phyloP scores from a whole-genome alignment of 2,797 vertebrate species.

The Sorex maritimensis region DNA sequence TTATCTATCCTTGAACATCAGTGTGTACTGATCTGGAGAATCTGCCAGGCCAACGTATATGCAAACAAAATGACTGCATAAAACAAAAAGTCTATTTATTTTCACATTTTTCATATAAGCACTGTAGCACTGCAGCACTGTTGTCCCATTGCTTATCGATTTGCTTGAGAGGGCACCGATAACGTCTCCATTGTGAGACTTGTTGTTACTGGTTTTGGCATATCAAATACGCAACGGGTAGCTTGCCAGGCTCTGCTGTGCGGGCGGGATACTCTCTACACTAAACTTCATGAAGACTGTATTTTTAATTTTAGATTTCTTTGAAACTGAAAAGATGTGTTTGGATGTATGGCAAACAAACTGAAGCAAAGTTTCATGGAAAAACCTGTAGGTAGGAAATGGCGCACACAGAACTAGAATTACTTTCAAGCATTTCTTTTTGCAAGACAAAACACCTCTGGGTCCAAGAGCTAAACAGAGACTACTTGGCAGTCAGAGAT shows the following conservation, averaged over 20 bases:
- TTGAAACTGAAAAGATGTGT: conserved; percentile 48
- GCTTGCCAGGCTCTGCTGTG: too few relatives aligned
- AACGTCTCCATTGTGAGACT: too few relatives aligned
- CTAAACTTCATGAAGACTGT: conserved; percentile 40
- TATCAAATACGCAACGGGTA: too few relatives aligned
- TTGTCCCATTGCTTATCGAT: too few relatives aligned
- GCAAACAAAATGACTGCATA: not conserved
- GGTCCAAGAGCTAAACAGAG: conserved; percentile 1
- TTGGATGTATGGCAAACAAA: not conserved
- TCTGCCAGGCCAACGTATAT: conserved; percentile 32
- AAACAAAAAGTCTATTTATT: conserved; percentile 30
- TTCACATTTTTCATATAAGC: conserved; percentile 23
- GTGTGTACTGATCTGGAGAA: not conserved
- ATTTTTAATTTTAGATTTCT: conserved; percentile 46
- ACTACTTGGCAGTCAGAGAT: not conserved
- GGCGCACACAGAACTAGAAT: not conserved
- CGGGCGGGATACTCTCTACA: not conserved
- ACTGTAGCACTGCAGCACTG: too few relatives aligned
- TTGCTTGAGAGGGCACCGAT: too few relatives aligned
- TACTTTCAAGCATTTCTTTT: not conserved
- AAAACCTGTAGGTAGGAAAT: conserved; percentile 4
- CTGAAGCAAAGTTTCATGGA: not conserved
- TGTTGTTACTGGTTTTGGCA: too few relatives aligned
- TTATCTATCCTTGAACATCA: not conserved
- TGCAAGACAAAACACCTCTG: conserved; percentile 31